These are phyloP conservation scores for Mylabris sibirica DNA, from an alignment of 2,888 invertebrate species.

Conservation along the genomic window DNA sequence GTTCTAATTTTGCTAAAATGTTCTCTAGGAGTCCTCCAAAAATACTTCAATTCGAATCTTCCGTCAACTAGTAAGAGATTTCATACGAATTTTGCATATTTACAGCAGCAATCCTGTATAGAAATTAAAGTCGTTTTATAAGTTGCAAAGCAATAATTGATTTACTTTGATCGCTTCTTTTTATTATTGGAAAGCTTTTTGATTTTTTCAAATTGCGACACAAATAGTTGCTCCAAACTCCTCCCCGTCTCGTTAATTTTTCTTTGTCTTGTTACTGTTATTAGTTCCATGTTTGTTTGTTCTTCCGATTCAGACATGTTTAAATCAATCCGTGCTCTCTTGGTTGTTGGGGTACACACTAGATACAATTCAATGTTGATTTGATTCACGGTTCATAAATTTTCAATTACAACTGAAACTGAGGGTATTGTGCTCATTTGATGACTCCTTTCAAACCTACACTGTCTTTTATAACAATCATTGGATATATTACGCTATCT, in stretches of 20 bases:
- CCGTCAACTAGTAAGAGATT: no score
- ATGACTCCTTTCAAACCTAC: slow-evolving; percentile 10
- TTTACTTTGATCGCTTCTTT: no score
- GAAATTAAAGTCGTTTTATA: no score
- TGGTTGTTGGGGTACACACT: slow-evolving; percentile 7
- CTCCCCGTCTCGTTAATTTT: background rate
- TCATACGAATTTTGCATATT: no score
- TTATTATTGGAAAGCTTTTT: background rate
- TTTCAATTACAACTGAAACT: slow-evolving; percentile 21
- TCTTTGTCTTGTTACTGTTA: background rate
- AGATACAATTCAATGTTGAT: slow-evolving; percentile 23
- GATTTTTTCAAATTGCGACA: background rate
- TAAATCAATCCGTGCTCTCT: slow-evolving; percentile 19
- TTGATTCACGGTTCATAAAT: slow-evolving; percentile 30
- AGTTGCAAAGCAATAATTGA: no score
- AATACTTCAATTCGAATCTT: no score
- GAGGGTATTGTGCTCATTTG: background rate
- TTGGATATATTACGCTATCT: slow-evolving; percentile 1
- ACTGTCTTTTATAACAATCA: slow-evolving; percentile 7
- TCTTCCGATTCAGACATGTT: background rate
- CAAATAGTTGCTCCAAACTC: no score
- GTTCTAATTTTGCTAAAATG: no score
- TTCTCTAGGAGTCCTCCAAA: no score
- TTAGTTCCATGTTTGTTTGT: slow-evolving; percentile 1
- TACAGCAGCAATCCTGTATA: no score